Conservation (phyloP, 2,888 invertebrate species). For the Agonopterix subpropinquella region DNA sequence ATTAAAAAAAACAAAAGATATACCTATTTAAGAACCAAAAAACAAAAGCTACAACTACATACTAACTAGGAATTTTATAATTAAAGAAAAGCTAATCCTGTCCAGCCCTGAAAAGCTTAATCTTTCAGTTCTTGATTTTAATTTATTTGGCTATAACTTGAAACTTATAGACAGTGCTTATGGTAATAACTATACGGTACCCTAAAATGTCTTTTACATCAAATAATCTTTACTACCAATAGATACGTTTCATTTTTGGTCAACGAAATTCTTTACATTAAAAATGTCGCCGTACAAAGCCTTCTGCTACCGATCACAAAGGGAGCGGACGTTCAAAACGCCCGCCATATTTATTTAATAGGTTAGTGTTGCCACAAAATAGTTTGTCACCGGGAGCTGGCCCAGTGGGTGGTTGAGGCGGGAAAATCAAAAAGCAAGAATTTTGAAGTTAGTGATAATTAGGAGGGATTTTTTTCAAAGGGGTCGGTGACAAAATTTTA, state of each 20-base stretch:
- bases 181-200: neutral
- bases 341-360: slow-evolving; percentile 57
- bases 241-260: neutral
- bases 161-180: neutral
- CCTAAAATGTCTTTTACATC: neutral
- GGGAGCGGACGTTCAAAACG: slow-evolving; percentile 41
- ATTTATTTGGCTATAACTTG: too few relatives aligned
- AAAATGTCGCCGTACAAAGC: too few relatives aligned
- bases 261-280: neutral
- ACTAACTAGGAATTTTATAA: too few relatives aligned
- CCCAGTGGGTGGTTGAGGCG: slow-evolving; percentile 42
- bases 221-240: neutral
- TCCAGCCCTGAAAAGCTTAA: too few relatives aligned
- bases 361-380: slow-evolving; percentile 47
- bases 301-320: slow-evolving; percentile 46
- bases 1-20: too few relatives aligned
- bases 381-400: slow-evolving; percentile 51
- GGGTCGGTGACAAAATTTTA: neutral
- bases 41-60: too few relatives aligned
- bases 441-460: slow-evolving; percentile 16
- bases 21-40: too few relatives aligned
- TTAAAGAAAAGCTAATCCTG: too few relatives aligned
- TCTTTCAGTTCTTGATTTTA: too few relatives aligned
- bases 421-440: slow-evolving; percentile 26
- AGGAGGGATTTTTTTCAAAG: neutral